Conservation (phyloP, 1,140 invertebrate species). For the Chironomus striatipennis region DNA sequence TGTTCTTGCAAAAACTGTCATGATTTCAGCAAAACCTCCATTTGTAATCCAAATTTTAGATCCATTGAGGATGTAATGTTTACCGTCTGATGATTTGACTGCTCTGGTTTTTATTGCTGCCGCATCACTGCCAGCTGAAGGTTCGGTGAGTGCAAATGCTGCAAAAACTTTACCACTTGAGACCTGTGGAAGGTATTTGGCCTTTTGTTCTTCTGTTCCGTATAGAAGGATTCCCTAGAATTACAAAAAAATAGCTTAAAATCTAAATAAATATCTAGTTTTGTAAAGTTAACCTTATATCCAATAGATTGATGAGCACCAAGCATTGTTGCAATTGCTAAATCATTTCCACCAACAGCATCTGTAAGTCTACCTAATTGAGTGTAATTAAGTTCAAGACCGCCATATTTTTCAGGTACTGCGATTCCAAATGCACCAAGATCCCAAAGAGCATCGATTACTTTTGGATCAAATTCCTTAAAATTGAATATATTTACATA, state of each 20-base stretch:
- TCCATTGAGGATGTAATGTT: constrained; percentile 91
- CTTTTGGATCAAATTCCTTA: constrained; percentile 50
- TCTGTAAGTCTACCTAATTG: constrained; percentile 90
- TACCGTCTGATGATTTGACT: constrained; percentile 76
- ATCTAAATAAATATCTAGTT: too few relatives aligned
- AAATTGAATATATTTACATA: too few relatives aligned
- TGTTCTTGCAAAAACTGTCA: constrained; percentile 97
- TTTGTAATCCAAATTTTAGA: constrained; percentile 99
- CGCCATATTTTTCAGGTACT: constrained; percentile 71
- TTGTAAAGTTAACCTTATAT: constrained; percentile 55
- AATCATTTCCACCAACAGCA: constrained; percentile 80
- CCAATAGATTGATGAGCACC: constrained; percentile 89
- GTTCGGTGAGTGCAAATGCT: constrained; percentile 95
- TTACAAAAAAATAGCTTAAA: constrained; percentile 26
- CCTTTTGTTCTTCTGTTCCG: constrained; percentile 81
- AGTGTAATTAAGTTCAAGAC: constrained; percentile 80
- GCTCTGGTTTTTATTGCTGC: constrained; percentile 76
- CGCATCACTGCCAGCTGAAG: constrained; percentile 89
- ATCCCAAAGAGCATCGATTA: constrained; percentile 73
- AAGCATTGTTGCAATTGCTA: constrained; percentile 78
- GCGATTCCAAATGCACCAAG: constrained; percentile 89
- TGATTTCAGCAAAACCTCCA: constrained; percentile 91
- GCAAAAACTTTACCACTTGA: constrained; percentile 75
- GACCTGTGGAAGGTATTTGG: constrained; percentile 86
- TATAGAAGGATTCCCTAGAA: constrained; percentile 81